These are phyloP conservation scores for Eucidaris tribuloides DNA, from an alignment of 35 echinoderm and acorn worm species.

Conservation along the genomic window DNA sequence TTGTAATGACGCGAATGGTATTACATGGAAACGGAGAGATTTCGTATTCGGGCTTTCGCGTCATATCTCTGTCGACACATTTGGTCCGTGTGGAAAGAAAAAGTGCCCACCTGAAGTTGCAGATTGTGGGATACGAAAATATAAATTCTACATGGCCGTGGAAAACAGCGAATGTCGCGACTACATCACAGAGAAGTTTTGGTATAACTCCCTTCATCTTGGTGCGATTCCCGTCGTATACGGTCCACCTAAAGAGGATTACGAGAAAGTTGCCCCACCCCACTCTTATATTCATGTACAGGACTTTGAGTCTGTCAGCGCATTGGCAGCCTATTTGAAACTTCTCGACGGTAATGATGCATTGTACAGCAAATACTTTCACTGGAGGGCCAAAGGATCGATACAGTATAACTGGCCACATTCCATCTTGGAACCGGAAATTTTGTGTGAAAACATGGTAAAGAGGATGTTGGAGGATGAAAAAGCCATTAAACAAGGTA, in stretches of 20 bases:
- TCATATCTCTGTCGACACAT: constrained; percentile 36
- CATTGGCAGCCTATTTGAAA: constrained; percentile 42
- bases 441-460: too few species aligned
- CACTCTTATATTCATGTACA: constrained; percentile 74
- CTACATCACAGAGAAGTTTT: constrained; percentile 85
- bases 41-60: neutral
- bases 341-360: constrained; percentile 58
- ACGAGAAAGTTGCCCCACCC: constrained; percentile 49
- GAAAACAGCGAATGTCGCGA: constrained; percentile 65
- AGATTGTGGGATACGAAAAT: neutral
- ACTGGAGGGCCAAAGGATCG: constrained; percentile 63
- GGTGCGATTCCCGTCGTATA: constrained; percentile 55
- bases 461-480: too few species aligned
- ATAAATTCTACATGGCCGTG: constrained; percentile 76
- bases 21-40: too few species aligned
- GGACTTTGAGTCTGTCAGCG: constrained; percentile 36
- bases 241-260: constrained; percentile 46
- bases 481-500: too few species aligned
- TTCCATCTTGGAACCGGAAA: too few species aligned
- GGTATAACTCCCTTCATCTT: constrained; percentile 42
- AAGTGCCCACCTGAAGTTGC: neutral
- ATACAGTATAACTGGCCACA: constrained; percentile 37
- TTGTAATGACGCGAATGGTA: too few species aligned
- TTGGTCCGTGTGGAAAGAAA: constrained; percentile 37
- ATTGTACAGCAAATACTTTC: constrained; percentile 57